These are phyloP conservation scores for Carettochelys insculpta DNA, from an alignment of 2,113 vertebrate genomes.

Conservation along the genomic window DNA sequence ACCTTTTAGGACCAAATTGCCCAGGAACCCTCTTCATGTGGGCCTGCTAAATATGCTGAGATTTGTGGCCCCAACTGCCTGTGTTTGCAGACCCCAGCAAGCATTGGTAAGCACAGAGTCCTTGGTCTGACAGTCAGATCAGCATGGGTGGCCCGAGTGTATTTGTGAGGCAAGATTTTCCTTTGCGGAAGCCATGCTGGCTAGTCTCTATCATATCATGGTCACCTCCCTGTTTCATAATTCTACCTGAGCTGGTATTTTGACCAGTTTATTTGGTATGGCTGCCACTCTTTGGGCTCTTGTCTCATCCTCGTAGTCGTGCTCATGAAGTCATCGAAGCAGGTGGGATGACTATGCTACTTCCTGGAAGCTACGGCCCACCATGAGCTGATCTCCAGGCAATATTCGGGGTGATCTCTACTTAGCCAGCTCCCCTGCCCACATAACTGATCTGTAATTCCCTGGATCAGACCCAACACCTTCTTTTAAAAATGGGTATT, in stretches of 20 bases:
- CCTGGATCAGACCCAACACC: neutral
- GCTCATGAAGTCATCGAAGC: conserved; percentile 26
- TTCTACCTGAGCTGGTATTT: conserved; percentile 37
- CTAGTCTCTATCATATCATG: neutral
- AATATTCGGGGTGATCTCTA: neutral
- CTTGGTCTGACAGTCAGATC: conserved; percentile 7
- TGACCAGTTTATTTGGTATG: conserved; percentile 45
- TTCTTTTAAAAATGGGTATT: neutral
- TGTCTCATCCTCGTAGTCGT: conserved; percentile 51
- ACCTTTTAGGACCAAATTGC: conserved; percentile 4
- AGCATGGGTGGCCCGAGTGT: neutral
- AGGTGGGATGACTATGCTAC: neutral
- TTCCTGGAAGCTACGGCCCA: conserved; percentile 15
- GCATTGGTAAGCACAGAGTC: conserved; percentile 25
- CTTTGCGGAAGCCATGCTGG: conserved; percentile 1
- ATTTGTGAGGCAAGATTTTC: neutral
- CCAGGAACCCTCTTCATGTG: neutral
- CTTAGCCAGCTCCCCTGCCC: neutral
- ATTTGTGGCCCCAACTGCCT: neutral
- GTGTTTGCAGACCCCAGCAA: conserved; percentile 39
- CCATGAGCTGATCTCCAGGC: rapidly evolving
- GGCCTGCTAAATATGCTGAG: neutral
- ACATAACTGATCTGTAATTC: neutral
- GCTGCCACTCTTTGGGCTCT: conserved; percentile 50
- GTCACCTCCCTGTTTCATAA: conserved; percentile 62